Base-by-base conservation (phyloP, 2,888 invertebrate species). In the Lithophane socia region DNA sequence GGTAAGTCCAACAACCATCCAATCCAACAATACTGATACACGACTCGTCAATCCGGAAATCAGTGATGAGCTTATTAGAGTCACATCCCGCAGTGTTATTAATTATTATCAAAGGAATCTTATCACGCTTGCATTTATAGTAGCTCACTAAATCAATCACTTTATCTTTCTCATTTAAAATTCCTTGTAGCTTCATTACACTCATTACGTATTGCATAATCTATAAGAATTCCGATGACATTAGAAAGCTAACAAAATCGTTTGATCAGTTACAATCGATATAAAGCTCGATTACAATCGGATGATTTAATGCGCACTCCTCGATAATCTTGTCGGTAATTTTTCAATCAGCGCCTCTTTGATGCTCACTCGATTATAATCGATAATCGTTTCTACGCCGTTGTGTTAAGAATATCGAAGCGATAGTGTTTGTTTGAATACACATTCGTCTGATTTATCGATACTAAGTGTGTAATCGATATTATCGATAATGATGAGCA, bases 401-500 rank as follows among this genome's bases (percentile, higher is more conserved):
- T 60, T 70, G 73, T 74, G 63, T 75, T 87, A 83, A 73, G 75
- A 82, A 73, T 66, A 82, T 69, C 37, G 37, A 58, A 61, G 18
- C 61, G 83, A 87, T 86, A 77, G 80, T 79, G 77, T 86, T 80
- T 84, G 86, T 90, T 89, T 87, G 79, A 80, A 80, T 75, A 73
- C 68, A 83, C 76, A 69, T 81, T 73, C 58, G 82, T 85, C 88
- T 92, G 92, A 93, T 92, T 90, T 93, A 93, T 92, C 88, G 90
- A 88, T 85, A 86, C 85, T 88, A 89, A 85, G 84, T 81, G 77
- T 90, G 93, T 92, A 94, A 93, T 92, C 91, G 91, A 88, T 88
- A 81, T 72, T 73, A 91, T 92, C 89, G 91, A 91, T 93, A 91
- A 91, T 91, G 89, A 90, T 90, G 88, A 88, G 89, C 90, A 90